Evolutionary conservation across 2,113 vertebrate genomes (phyloP).

Genomic region (Cepphus grylle): DNA sequence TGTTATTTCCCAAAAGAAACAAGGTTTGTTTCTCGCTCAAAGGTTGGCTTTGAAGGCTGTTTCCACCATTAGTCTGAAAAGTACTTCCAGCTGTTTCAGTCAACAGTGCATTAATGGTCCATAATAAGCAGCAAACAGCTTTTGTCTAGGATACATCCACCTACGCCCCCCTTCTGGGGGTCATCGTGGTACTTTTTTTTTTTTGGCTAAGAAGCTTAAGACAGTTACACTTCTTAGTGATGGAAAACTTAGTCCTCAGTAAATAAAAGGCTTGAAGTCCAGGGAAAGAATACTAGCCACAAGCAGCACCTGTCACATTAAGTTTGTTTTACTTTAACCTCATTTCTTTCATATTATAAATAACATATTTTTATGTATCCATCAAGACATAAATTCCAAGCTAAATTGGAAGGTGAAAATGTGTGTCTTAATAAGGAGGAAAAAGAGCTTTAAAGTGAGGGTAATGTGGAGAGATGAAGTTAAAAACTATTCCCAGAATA

Average conservation of each 20-base stretch:
- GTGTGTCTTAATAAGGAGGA: background rate
- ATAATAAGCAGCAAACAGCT: background rate
- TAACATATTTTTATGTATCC: background rate
- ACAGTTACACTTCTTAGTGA: background rate
- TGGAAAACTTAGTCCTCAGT: background rate
- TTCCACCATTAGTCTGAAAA: background rate
- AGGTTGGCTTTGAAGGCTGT: background rate
- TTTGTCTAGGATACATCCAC: background rate
- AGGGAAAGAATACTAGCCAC: background rate
- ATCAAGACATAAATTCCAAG: background rate
- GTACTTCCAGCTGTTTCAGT: background rate
- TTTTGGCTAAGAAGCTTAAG: background rate
- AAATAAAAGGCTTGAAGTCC: background rate
- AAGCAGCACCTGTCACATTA: background rate
- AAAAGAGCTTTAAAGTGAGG: background rate
- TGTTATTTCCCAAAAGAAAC: background rate
- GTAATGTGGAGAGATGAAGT: background rate
- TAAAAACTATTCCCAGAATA: background rate
- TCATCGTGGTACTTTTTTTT: background rate
- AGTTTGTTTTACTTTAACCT: background rate
- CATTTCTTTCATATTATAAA: background rate
- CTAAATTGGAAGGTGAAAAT: background rate
- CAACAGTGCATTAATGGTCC: background rate
- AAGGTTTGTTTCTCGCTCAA: background rate
- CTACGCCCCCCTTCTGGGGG: background rate